Evolutionary conservation across 2,113 vertebrate genomes (phyloP).

Genomic region (Hirundichthys speculiger): DNA sequence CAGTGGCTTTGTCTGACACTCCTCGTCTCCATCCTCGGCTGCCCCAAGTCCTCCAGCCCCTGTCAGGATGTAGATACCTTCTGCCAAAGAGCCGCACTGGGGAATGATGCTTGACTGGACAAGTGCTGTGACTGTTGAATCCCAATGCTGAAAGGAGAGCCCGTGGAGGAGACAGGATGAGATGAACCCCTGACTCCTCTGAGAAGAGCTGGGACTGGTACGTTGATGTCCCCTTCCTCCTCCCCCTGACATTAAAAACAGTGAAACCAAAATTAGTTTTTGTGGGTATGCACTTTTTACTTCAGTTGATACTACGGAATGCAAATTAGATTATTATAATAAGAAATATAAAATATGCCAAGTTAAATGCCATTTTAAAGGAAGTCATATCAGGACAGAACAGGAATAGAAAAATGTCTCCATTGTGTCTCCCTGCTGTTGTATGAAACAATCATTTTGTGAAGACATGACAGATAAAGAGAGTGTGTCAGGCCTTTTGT

Average conservation of each 20-base stretch:
- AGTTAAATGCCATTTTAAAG: too few relatives aligned
- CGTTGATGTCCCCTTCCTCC: slow-evolving; percentile 37
- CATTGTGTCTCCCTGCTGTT: too few relatives aligned
- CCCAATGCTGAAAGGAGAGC: slow-evolving; percentile 67
- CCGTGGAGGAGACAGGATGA: slow-evolving; percentile 16
- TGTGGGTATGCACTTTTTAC: background rate
- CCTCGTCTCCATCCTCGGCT: slow-evolving; percentile 40
- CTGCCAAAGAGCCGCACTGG: slow-evolving; percentile 59
- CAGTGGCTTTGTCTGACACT: slow-evolving; percentile 50
- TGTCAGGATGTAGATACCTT: slow-evolving; percentile 75
- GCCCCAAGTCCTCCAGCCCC: slow-evolving; percentile 51
- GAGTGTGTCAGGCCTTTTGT: too few relatives aligned
- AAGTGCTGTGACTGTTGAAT: slow-evolving; percentile 64
- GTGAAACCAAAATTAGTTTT: slow-evolving; percentile 2
- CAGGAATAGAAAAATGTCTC: too few relatives aligned
- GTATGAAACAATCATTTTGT: too few relatives aligned
- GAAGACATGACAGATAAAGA: too few relatives aligned
- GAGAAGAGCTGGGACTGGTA: slow-evolving; percentile 68
- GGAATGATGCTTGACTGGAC: slow-evolving; percentile 60
- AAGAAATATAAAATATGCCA: too few relatives aligned
- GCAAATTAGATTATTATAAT: background rate
- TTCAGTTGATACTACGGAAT: background rate
- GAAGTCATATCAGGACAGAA: too few relatives aligned
- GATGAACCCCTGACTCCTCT: slow-evolving; percentile 15
- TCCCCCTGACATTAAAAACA: slow-evolving; percentile 34